Percentiles rank a stretch among this genome's conserved stretches.
Evolutionary conservation across 2,113 vertebrate genomes (phyloP).

Genomic region (Dicentrarchus labrax): DNA sequence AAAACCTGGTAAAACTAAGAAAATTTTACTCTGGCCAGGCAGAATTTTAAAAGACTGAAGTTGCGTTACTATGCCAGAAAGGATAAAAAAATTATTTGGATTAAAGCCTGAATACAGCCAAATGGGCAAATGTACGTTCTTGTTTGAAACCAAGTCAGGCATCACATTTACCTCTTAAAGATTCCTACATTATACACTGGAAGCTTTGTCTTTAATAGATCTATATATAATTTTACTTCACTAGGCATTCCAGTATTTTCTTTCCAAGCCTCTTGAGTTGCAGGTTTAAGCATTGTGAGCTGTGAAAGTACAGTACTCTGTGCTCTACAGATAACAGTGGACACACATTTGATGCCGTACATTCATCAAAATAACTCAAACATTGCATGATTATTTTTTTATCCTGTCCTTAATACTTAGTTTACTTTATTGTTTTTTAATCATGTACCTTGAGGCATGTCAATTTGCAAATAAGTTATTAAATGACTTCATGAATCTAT

Average conservation of each 20-base stretch:
- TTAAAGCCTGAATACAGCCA: background rate
- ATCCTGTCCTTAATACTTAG: background rate
- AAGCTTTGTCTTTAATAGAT: background rate
- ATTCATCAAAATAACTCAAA: background rate
- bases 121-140: background rate
- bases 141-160: background rate
- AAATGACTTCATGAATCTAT: conserved; percentile 29
- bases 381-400: background rate
- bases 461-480: background rate
- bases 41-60: background rate
- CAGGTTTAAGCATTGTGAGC: background rate
- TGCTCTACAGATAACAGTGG: background rate
- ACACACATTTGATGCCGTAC: background rate
- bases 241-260: background rate
- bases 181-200: background rate
- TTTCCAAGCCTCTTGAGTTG: background rate
- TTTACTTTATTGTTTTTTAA: background rate
- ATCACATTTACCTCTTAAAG: background rate
- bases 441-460: background rate
- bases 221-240: background rate
- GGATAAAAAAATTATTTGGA: background rate
- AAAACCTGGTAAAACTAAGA: background rate
- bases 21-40: background rate
- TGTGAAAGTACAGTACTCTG: background rate
- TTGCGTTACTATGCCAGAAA: background rate